Percentiles rank a stretch among this genome's conserved stretches.
Conservation (phyloP, 2,888 invertebrate genomes). For the Dryadula phaetusa region DNA sequence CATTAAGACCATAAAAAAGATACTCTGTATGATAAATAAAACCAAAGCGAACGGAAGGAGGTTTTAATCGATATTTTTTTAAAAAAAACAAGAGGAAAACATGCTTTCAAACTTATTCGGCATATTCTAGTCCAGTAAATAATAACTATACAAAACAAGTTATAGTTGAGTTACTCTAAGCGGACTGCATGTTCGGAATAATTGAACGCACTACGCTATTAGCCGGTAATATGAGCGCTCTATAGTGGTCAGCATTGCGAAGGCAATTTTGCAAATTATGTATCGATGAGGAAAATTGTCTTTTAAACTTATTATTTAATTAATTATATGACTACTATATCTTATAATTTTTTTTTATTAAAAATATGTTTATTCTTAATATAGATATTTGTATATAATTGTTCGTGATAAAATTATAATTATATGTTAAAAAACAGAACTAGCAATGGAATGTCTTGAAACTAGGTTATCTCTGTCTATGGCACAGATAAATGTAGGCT, state of each 20-base stretch:
- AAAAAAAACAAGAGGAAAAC: neutral
- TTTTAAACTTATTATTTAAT: constrained; percentile 12
- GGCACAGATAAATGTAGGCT: too few relatives aligned
- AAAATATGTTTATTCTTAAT: too few relatives aligned
- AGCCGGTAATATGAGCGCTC: constrained; percentile 40
- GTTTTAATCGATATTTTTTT: neutral
- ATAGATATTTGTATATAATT: too few relatives aligned
- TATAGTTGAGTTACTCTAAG: constrained; percentile 26
- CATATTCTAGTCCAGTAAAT: neutral
- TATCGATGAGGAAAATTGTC: constrained; percentile 42
- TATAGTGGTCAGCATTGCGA: constrained; percentile 33
- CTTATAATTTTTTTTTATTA: neutral
- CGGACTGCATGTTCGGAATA: constrained; percentile 41
- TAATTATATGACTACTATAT: neutral
- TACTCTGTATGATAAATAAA: too few relatives aligned
- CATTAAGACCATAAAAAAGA: too few relatives aligned
- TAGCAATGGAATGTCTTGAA: too few relatives aligned
- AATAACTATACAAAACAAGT: neutral
- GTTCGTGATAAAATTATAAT: too few relatives aligned
- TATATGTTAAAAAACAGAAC: too few relatives aligned
- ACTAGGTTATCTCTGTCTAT: too few relatives aligned
- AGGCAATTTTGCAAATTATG: constrained; percentile 47
- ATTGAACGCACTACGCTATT: constrained; percentile 43
- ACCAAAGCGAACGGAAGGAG: too few relatives aligned
- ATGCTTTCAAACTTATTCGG: neutral